A percentile compares a stretch with the other conserved stretches of the same genome.
These are phyloP conservation scores for Cenopis cana DNA, from an alignment of 2,888 invertebrate species.

Conservation along the genomic window DNA sequence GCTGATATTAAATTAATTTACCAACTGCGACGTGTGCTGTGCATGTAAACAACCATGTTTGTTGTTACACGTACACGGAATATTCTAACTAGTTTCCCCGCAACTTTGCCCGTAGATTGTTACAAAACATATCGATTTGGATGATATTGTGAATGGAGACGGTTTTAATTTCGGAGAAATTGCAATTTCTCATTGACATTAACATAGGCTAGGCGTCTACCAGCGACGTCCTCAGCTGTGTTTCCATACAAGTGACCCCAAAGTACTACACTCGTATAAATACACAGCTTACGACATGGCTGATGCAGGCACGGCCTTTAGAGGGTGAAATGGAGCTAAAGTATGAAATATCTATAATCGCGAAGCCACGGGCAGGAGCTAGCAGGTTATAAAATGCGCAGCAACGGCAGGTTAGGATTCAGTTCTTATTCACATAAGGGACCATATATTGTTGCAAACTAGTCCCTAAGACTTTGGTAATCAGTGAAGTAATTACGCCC, in stretches of 20 bases:
- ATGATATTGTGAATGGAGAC: not conserved
- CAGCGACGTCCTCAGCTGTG: not conserved
- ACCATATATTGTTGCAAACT: not conserved
- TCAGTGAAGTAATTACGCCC: not conserved
- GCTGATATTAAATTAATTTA: slow-evolving; percentile 34
- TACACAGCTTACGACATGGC: not conserved
- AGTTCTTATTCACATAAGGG: not conserved
- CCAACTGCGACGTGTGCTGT: slow-evolving; percentile 9
- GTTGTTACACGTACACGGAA: not conserved
- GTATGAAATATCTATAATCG: not conserved
- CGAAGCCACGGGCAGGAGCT: not conserved
- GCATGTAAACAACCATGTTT: slow-evolving; percentile 21
- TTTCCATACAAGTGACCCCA: not conserved
- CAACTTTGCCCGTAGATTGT: not conserved
- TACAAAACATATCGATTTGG: not conserved
- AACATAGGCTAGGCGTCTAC: not conserved
- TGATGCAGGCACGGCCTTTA: not conserved
- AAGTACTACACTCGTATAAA: not conserved
- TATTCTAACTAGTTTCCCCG: not conserved
- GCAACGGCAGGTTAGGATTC: not conserved
- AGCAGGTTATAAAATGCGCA: not conserved
- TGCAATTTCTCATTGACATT: not conserved
- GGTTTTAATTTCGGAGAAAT: not conserved
- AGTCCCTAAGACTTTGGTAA: not conserved
- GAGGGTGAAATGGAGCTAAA: not conserved